Conservation (phyloP, 2,113 vertebrate species). For the Ranitomeya imitator region DNA sequence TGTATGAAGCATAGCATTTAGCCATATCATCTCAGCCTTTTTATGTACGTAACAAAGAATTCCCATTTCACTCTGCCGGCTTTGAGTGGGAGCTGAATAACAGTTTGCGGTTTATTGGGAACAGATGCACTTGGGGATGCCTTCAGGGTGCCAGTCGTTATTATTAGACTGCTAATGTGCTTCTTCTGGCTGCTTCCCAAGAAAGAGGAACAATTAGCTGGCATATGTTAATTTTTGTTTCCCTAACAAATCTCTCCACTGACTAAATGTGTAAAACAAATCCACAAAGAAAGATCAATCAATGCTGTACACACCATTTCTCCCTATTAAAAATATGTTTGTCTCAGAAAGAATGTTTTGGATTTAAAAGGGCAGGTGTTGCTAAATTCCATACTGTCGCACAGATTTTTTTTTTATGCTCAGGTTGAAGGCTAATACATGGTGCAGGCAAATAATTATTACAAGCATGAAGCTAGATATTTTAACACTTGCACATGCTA, state of each 20-base stretch:
- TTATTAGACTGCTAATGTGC: slow-evolving; percentile 85
- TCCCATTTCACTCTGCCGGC: slow-evolving; percentile 78
- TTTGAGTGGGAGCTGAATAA: slow-evolving; percentile 79
- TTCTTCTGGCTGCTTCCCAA: slow-evolving; percentile 85
- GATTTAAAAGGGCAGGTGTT: slow-evolving; percentile 80
- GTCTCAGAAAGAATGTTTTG: slow-evolving; percentile 78
- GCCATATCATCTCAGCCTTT: slow-evolving; percentile 78
- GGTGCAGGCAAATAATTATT: slow-evolving; percentile 64
- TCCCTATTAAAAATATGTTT: slow-evolving; percentile 81
- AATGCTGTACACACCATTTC: slow-evolving; percentile 82
- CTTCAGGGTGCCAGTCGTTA: slow-evolving; percentile 85
- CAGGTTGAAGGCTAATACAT: slow-evolving; percentile 63
- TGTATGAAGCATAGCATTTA: slow-evolving; percentile 76
- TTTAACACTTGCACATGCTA: slow-evolving; percentile 46
- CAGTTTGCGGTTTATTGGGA: slow-evolving; percentile 87
- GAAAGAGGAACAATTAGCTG: slow-evolving; percentile 90
- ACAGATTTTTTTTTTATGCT: slow-evolving; percentile 64
- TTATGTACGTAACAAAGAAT: slow-evolving; percentile 84
- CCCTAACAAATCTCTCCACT: slow-evolving; percentile 89
- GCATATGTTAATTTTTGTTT: slow-evolving; percentile 92
- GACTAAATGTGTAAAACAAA: slow-evolving; percentile 88
- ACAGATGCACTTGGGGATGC: slow-evolving; percentile 86
- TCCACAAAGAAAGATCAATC: slow-evolving; percentile 90
- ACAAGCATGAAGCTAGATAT: slow-evolving; percentile 65
- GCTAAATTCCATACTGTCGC: slow-evolving; percentile 70